Percentiles rank a stretch among this genome's conserved stretches.
Conservation (phyloP, 2,797 vertebrate species). For the Gila robusta region DNA sequence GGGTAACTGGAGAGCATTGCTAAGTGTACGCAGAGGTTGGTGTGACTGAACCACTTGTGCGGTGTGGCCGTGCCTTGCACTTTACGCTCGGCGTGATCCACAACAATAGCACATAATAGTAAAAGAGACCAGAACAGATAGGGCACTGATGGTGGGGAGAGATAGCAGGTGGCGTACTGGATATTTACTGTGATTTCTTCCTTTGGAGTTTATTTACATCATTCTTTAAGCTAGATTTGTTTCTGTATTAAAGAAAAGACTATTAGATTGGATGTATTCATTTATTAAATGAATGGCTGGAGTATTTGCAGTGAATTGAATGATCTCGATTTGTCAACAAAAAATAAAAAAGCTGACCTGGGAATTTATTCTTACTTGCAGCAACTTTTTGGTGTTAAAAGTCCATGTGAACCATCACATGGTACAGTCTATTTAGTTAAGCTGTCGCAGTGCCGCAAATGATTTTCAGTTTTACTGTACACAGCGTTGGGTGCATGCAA, state of each 20-base stretch:
- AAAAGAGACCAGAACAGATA: slow-evolving; percentile 57
- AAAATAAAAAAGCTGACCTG: not conserved
- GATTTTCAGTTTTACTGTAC: not conserved
- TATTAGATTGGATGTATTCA: not conserved
- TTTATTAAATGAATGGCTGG: not conserved
- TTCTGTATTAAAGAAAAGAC: not conserved
- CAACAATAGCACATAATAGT: slow-evolving; percentile 62
- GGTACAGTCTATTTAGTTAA: not conserved
- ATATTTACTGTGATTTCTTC: slow-evolving; percentile 32
- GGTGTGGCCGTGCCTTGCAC: slow-evolving; percentile 73
- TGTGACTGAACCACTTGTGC: slow-evolving; percentile 76
- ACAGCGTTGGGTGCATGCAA: not conserved
- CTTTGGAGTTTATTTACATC: not conserved
- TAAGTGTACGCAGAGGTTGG: slow-evolving; percentile 79
- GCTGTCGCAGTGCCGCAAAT: not conserved
- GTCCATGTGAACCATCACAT: not conserved
- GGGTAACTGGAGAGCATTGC: slow-evolving; percentile 77
- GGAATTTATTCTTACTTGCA: not conserved
- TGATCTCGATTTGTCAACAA: no score
- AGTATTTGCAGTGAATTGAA: not conserved
- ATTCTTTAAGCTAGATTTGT: not conserved
- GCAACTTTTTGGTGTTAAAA: not conserved
- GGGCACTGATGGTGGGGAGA: slow-evolving; percentile 53
- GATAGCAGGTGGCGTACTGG: slow-evolving; percentile 43
- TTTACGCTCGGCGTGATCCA: slow-evolving; percentile 68